phyloP scores from a whole-genome alignment of 2,888 invertebrate species.

The Syrphus vitripennis region DNA sequence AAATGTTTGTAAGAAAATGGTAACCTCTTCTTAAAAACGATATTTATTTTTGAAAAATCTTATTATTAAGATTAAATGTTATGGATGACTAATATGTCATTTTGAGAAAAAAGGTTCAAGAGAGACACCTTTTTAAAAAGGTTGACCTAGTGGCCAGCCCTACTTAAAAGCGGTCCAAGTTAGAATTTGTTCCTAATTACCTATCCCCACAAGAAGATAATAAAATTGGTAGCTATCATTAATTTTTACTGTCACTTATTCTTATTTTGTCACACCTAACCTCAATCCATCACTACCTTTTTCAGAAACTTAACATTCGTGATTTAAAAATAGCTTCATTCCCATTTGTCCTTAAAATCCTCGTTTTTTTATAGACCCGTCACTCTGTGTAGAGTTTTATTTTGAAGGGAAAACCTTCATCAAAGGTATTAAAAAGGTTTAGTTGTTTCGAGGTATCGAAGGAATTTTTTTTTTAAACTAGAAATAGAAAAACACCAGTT shows the following conservation, averaged over 20 bases:
- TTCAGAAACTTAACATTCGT: background rate
- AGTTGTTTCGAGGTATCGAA: background rate
- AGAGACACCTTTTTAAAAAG: background rate
- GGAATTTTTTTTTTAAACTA: background rate
- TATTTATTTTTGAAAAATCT: too few relatives aligned
- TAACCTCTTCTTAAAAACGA: too few relatives aligned
- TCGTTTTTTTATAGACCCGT: background rate
- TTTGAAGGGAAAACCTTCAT: background rate
- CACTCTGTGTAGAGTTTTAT: background rate
- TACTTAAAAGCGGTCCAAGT: background rate
- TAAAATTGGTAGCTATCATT: too few relatives aligned
- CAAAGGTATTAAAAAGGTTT: background rate
- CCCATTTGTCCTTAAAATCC: background rate
- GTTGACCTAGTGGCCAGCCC: too few relatives aligned
- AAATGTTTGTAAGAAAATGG: too few relatives aligned
- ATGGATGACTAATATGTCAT: background rate
- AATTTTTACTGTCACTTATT: background rate
- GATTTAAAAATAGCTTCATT: background rate
- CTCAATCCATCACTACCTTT: background rate
- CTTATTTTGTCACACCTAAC: background rate
- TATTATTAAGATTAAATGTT: background rate
- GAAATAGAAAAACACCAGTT: background rate
- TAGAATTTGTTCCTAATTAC: background rate
- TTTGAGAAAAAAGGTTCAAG: background rate
- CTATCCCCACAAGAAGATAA: background rate